Evolutionary conservation across 2,113 vertebrate species (phyloP).

Genomic region (Gobius niger): DNA sequence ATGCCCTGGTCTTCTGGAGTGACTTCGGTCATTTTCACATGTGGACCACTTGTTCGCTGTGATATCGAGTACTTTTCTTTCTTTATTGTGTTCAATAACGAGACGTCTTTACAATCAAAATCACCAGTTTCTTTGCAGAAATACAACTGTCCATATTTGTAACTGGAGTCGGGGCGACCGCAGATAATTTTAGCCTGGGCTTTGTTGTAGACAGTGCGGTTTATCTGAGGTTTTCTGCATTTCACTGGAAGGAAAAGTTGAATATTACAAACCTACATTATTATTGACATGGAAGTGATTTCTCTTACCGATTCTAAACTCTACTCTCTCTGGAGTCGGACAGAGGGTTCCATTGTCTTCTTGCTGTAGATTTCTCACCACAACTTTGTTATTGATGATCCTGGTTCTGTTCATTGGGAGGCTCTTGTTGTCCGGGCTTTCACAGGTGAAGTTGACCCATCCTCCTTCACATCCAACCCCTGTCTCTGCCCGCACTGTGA

Average conservation of each 20-base stretch:
- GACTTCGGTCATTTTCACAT: not conserved
- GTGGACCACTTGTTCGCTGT: not conserved
- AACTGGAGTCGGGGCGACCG: rapidly evolving
- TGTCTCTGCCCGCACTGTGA: too few relatives aligned
- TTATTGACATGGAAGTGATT: not conserved
- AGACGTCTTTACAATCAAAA: not conserved
- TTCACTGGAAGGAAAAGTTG: not conserved
- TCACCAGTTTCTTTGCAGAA: conserved; percentile 18
- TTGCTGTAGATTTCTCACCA: not conserved
- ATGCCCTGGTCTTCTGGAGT: not conserved
- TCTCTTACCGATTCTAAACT: not conserved
- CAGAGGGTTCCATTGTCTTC: not conserved
- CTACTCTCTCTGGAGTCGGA: too few relatives aligned
- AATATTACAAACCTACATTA: not conserved
- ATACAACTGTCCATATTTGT: rapidly evolving
- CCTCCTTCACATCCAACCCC: not conserved
- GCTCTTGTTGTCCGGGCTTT: not conserved
- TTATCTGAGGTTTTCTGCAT: rapidly evolving
- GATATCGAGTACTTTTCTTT: not conserved
- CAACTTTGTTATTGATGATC: not conserved
- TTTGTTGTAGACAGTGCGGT: rapidly evolving
- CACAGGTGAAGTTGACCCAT: not conserved
- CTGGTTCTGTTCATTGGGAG: not conserved
- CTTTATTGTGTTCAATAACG: not conserved
- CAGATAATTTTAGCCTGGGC: conserved; percentile 22